Conservation (phyloP, 1,140 invertebrate genomes). For the Amyelois transitella region DNA sequence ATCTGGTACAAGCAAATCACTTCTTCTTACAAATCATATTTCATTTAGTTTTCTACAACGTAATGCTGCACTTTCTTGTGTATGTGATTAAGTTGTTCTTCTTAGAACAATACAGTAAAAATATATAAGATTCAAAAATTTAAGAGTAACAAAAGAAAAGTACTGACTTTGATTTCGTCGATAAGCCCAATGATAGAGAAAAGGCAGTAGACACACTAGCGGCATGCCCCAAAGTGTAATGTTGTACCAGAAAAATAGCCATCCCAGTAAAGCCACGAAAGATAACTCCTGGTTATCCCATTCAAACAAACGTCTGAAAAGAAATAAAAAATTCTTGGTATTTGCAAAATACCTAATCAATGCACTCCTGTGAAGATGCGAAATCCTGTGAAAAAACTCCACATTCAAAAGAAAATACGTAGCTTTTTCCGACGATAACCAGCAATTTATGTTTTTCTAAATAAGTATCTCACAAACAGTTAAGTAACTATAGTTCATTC, state of each 20-base stretch:
- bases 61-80: no score
- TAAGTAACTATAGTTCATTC: no score
- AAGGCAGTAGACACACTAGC: slow-evolving; percentile 37
- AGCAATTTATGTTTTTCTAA: no score
- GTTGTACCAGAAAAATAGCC: slow-evolving; percentile 74
- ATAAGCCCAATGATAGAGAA: slow-evolving; percentile 33
- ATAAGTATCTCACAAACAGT: no score
- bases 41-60: no score
- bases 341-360: neutral
- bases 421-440: no score
- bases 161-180: slow-evolving; percentile 28
- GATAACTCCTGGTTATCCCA: slow-evolving; percentile 95
- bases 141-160: slow-evolving; percentile 1
- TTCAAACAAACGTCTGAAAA: slow-evolving; percentile 89
- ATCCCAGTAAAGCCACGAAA: slow-evolving; percentile 86
- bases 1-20: no score
- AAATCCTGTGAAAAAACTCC: neutral
- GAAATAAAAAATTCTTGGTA: neutral
- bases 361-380: no score
- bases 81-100: no score
- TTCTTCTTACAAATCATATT: no score
- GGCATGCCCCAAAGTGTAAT: slow-evolving; percentile 40
- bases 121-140: neutral
- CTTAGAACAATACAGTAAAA: neutral
- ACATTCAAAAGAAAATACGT: neutral